phyloP scores from a whole-genome alignment of 2,113 vertebrate species.

The Melanerpes formicivorus region DNA sequence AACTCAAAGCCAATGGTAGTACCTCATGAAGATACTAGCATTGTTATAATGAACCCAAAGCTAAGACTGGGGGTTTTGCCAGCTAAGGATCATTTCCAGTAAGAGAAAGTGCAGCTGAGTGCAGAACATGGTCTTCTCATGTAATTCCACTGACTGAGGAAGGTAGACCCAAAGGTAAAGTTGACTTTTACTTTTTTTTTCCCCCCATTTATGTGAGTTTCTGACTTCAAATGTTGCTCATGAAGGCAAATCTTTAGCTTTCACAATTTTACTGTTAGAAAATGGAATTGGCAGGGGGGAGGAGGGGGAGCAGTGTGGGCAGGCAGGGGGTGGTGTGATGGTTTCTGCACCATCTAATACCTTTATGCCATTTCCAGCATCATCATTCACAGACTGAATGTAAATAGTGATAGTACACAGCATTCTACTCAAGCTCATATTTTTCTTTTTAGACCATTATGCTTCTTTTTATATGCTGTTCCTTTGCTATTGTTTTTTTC shows the following conservation, averaged over 20 bases:
- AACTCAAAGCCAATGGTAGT: not conserved
- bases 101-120: not conserved
- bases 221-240: not conserved
- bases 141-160: not conserved
- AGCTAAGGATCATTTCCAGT: not conserved
- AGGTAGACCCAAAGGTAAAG: not conserved
- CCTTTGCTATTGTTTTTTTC: slow-evolving; percentile 44
- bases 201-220: not conserved
- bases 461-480: slow-evolving; percentile 56
- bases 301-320: no score
- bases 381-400: not conserved
- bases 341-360: not conserved
- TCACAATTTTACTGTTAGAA: not conserved
- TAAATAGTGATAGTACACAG: not conserved
- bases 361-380: not conserved
- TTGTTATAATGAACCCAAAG: not conserved
- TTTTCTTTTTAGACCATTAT: slow-evolving; percentile 36
- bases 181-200: not conserved
- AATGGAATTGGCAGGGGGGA: fast-evolving
- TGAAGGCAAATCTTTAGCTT: not conserved
- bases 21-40: not conserved
- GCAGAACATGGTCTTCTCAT: not conserved
- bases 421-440: not conserved
- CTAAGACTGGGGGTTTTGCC: not conserved
- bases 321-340: not conserved